Evolutionary conservation across 2,113 vertebrate species (phyloP), one percentile per base, ranked within the genome.

Genomic region (Paraplagusia blochii): DNA sequence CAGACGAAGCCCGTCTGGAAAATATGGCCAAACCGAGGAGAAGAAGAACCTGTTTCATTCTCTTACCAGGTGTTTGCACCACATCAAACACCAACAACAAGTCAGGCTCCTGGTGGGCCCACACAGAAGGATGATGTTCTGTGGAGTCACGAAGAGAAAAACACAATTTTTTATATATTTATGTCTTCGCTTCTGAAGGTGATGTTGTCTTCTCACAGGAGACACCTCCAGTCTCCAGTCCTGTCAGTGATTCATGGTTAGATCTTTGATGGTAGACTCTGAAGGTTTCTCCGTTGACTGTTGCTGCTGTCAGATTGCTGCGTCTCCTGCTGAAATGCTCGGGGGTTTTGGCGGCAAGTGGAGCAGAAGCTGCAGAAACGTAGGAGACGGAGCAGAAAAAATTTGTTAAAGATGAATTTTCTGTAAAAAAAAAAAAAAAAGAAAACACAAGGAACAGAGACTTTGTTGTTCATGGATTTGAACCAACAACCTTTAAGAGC

Each of bases 61-160:
- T 50, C 22, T 38, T 18, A 56, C 12, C 5, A n/a, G 42, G 3
- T 33, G 12, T 46, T 40, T 40, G 38, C 38, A 44, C 38, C n/a
- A 44, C 13, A 38, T 35, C 11, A 49, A 53, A 53, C 18, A 52
- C 35, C 47, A 54, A 53, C 49, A 45, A 39, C 42, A 19, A 2
- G 6, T 34, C 1, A 8, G 54, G 4, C 5, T 29, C 44, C 44
- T 18, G n/a, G 14, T 11, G 14, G 44, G 34, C 9, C 2, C 47
- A 38, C 46, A 47, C 38, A 18, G 15, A 58, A 6, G 11, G 38
- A 35, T 12, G 34, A 6, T 38, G 11, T 47, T 47, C 29, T 47
- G 38, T 8, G 13, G 56, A 9, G 22, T 46, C 34, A 11, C 2
- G 33, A 12, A 19, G 7, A 8, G 3, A 15, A n/a, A 40, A 19